A percentile compares a stretch with the other conserved stretches of the same genome.
Conservation (phyloP, 2,797 vertebrate species). For the Pyrocephalus nanus region DNA sequence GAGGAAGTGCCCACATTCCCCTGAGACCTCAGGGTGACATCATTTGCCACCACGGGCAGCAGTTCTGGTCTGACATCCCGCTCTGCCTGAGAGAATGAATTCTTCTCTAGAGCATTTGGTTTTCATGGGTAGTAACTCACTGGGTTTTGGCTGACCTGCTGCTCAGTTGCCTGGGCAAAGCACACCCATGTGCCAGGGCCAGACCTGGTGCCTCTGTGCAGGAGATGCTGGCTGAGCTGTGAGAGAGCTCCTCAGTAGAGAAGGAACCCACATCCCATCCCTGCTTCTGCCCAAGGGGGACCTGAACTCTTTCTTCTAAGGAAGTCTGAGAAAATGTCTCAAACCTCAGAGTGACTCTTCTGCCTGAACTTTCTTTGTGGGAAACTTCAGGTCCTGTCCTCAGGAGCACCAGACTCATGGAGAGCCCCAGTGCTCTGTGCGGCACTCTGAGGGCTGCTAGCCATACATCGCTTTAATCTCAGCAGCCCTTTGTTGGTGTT, state of each 20-base stretch:
- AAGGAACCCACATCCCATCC: background rate
- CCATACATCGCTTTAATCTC: background rate
- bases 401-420: background rate
- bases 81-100: background rate
- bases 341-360: background rate
- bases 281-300: background rate
- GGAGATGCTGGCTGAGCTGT: background rate
- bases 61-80: background rate
- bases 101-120: background rate
- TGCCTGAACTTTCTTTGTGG: background rate
- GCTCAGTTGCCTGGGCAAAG: background rate
- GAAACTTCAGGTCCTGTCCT: background rate
- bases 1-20: background rate
- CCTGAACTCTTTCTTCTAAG: background rate
- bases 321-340: background rate
- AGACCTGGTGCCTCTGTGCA: background rate
- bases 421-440: rapidly evolving
- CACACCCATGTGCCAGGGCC: rapidly evolving
- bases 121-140: rapidly evolving
- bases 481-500: background rate
- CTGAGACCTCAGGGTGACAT: background rate
- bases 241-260: rapidly evolving
- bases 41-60: rapidly evolving
- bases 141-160: background rate
- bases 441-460: background rate